Evolutionary conservation across 2,888 invertebrate species (phyloP).

Genomic region (Pachymerium ferrugineum): DNA sequence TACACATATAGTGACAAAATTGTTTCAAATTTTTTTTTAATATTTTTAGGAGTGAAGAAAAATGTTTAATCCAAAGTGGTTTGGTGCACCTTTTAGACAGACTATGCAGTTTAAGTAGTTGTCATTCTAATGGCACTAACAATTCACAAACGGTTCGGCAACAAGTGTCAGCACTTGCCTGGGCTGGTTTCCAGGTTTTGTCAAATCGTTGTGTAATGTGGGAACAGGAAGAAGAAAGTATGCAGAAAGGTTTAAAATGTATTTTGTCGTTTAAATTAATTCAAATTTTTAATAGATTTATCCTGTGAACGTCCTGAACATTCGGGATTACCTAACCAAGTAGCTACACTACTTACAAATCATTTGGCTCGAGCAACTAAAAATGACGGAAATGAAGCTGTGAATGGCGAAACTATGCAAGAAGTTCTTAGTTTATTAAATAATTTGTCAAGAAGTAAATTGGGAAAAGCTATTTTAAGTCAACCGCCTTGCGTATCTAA

Average conservation of each 20-base stretch:
- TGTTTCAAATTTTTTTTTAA: background rate
- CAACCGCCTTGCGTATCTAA: constrained; percentile 49
- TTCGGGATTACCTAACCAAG: constrained; percentile 47
- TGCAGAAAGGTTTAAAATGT: background rate
- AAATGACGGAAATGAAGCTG: constrained; percentile 46
- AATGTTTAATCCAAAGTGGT: constrained; percentile 47
- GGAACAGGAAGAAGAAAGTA: constrained; percentile 47
- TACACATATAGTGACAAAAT: background rate
- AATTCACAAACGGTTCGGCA: constrained; percentile 44
- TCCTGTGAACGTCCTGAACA: constrained; percentile 42
- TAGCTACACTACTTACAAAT: constrained; percentile 47
- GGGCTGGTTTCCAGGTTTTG: constrained; percentile 49
- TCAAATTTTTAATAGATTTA: background rate
- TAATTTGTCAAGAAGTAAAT: constrained; percentile 45
- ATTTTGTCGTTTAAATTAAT: background rate
- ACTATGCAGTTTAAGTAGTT: constrained; percentile 45
- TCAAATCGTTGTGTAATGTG: constrained; percentile 48
- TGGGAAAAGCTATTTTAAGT: constrained; percentile 48
- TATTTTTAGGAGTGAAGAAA: constrained; percentile 46
- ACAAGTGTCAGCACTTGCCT: constrained; percentile 47
- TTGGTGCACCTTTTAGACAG: constrained; percentile 47
- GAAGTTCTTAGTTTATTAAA: constrained; percentile 47
- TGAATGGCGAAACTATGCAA: constrained; percentile 47
- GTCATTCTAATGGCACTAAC: constrained; percentile 40
- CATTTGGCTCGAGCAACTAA: constrained; percentile 48